Evolutionary conservation across 1,140 invertebrate genomes (phyloP).

Genomic region (Mercenaria mercenaria): DNA sequence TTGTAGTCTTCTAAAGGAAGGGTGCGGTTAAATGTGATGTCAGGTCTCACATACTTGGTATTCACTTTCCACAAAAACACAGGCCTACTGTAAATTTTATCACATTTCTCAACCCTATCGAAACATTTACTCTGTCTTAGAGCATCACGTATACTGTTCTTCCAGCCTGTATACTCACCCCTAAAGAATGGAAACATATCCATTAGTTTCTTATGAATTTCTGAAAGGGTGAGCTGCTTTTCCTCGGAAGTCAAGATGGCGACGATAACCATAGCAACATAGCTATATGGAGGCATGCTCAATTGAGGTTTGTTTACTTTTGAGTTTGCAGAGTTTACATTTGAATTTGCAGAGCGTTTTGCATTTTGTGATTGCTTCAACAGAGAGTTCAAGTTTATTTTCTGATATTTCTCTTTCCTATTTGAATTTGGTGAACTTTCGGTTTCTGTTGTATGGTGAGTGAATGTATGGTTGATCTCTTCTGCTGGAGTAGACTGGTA

Average conservation of each 20-base stretch:
- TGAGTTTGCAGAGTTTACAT: no score
- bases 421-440: no score
- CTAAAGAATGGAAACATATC: constrained; percentile 78
- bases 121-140: constrained; percentile 79
- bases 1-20: not conserved
- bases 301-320: not conserved
- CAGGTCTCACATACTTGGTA: not conserved
- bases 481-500: not conserved
- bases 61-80: not conserved
- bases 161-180: constrained; percentile 77
- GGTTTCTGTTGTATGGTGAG: not conserved
- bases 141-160: constrained; percentile 78
- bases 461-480: not conserved
- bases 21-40: not conserved
- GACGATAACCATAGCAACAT: constrained; percentile 97
- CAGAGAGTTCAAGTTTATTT: no score
- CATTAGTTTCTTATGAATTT: constrained; percentile 97
- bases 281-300: constrained; percentile 94
- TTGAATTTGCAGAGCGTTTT: no score
- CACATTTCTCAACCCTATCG: constrained; percentile 54
- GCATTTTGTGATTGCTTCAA: no score
- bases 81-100: not conserved
- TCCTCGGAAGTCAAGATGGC: constrained; percentile 96
- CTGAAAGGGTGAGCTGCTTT: constrained; percentile 94
- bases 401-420: no score